Evolutionary conservation across 2,797 vertebrate species (phyloP), one percentile per base, ranked within the genome.

Genomic region (Naso thynnoides): DNA sequence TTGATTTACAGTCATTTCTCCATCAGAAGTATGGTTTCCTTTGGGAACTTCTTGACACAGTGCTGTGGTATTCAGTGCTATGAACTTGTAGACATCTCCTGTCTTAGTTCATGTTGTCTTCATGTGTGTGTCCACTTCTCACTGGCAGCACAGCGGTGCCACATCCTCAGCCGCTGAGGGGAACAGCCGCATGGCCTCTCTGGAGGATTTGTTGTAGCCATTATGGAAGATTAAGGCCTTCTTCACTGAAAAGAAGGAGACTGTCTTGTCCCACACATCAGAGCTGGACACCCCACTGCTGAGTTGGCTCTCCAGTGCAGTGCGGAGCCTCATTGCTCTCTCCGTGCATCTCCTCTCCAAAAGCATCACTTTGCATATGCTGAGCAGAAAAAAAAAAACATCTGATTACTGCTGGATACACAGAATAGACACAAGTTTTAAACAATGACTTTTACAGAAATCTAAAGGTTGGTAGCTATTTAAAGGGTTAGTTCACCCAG

Each of bases 321-420:
- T 82, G 55, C 78, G 59, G 47, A 94, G 84, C 64, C 68, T 89
- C 52, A 50, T 64, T 21, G 92, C 88, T 66, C 86, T 69, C 56
- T 93, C 88, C n/a, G 86, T 77, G 81, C 90, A 92, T 71, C 85
- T 93, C 75, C 93, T 92, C 84, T 95, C 93, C 84, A 94, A 50
- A 63, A 74, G 68, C 89, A 90, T 79, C 53, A 93, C 68, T 79
- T 90, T 92, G 53, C 88, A 82, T 84, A 91, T 82, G 56, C 91
- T 93, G 82, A 54, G 66, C 36, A 70, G 36, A 26, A 33, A 10
- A 16, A 48, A 6, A 21, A 4, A 39, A 21, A 70, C 15, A 19
- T 53, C 10, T 62, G 24, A 45, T 61, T 31, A 63, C 15, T 59
- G 23, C 10, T 26, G 24, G 23, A 42, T 4, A 38, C 16, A 13